Percentiles rank a stretch among this genome's conserved stretches.
Evolutionary conservation across 2,888 invertebrate species (phyloP).

Genomic region (Protonemura montana): DNA sequence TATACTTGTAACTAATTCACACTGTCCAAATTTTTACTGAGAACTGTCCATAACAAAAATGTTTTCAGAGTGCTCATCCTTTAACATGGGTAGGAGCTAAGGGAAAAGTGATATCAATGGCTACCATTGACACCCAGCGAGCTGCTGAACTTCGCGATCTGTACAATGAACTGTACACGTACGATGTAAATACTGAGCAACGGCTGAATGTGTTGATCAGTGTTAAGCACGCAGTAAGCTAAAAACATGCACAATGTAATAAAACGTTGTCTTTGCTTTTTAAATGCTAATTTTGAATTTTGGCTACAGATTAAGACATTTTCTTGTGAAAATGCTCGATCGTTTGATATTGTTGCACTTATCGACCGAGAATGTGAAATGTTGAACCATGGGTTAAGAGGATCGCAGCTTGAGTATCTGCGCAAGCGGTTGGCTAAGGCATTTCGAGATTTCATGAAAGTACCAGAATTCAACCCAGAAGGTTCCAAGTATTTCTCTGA

Average conservation of each 20-base stretch:
- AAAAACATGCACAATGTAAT: background rate
- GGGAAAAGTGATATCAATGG: slow-evolving; percentile 76
- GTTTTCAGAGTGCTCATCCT: slow-evolving; percentile 65
- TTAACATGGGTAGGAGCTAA: slow-evolving; percentile 79
- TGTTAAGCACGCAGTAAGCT: slow-evolving; percentile 67
- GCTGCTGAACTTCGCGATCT: slow-evolving; percentile 78
- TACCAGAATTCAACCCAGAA: slow-evolving; percentile 67
- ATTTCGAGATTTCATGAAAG: slow-evolving; percentile 64
- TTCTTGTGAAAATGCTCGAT: slow-evolving; percentile 57
- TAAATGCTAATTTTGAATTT: slow-evolving; percentile 2
- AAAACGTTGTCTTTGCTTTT: background rate
- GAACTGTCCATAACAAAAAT: background rate
- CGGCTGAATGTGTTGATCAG: slow-evolving; percentile 74
- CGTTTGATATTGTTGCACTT: slow-evolving; percentile 66
- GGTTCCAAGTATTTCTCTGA: slow-evolving; percentile 60
- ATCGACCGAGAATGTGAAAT: slow-evolving; percentile 78
- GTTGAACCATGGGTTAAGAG: slow-evolving; percentile 68
- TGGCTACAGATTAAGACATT: background rate
- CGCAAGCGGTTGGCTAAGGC: slow-evolving; percentile 69
- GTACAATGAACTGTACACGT: slow-evolving; percentile 58
- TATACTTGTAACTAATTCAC: background rate
- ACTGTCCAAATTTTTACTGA: background rate
- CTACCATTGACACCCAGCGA: slow-evolving; percentile 80
- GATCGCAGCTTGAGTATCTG: slow-evolving; percentile 68
- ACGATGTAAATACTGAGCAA: slow-evolving; percentile 63